Conservation (phyloP, 2,113 vertebrate species). For the Malurus cyaneus region DNA sequence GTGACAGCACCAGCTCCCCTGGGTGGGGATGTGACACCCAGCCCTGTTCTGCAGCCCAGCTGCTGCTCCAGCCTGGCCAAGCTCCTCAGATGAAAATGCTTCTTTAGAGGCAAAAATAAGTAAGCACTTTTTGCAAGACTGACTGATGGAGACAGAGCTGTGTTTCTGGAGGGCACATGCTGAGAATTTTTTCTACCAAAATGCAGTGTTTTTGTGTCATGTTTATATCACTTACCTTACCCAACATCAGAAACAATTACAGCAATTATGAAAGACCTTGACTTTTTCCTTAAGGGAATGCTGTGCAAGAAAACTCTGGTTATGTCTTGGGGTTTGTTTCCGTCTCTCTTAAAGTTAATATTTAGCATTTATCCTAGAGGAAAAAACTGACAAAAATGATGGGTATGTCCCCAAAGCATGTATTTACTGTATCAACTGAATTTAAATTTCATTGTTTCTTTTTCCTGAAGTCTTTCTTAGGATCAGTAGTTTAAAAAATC, state of each 20-base stretch:
- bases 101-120: background rate
- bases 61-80: background rate
- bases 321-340: background rate
- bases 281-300: slow-evolving; percentile 3
- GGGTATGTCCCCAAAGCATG: background rate
- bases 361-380: slow-evolving; percentile 21
- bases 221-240: slow-evolving; percentile 25
- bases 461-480: background rate
- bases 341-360: slow-evolving; percentile 13
- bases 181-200: background rate
- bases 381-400: background rate
- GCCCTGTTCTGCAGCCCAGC: background rate
- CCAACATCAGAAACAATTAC: slow-evolving; percentile 58
- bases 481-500: background rate
- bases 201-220: background rate
- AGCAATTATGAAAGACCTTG: slow-evolving; percentile 46
- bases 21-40: background rate
- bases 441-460: background rate
- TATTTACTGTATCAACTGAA: background rate
- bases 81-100: background rate
- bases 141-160: background rate
- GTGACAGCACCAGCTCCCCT: background rate
- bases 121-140: background rate
- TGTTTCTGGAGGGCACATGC: background rate
- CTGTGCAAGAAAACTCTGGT: background rate